Evolutionary conservation across 1,140 invertebrate genomes (phyloP).

Genomic region (Stegodyphus mimosarum): DNA sequence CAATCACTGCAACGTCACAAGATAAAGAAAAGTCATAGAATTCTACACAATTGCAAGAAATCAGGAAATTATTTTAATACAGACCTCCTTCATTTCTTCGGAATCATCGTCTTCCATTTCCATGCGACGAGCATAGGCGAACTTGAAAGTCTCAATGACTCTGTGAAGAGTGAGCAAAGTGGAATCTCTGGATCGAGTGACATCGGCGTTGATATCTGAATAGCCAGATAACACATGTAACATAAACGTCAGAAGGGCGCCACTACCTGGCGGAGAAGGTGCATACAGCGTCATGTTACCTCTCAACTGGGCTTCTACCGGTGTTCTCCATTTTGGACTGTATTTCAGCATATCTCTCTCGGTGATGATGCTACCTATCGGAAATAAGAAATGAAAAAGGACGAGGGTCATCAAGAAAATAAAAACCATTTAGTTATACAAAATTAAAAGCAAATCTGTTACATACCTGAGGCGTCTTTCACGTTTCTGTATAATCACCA

Average conservation of each 20-base stretch:
- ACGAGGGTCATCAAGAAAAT: too few species aligned
- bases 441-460: too few species aligned
- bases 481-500: too few species aligned
- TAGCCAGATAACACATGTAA: conserved; percentile 84
- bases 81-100: conserved; percentile 25
- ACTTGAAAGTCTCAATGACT: conserved; percentile 72
- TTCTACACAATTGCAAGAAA: too few species aligned
- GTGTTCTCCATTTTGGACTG: conserved; percentile 3
- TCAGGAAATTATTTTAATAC: neutral
- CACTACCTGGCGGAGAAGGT: conserved; percentile 77
- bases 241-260: conserved; percentile 82
- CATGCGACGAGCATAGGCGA: conserved; percentile 71
- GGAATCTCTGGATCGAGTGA: neutral
- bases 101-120: conserved; percentile 69
- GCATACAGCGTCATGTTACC: conserved; percentile 18
- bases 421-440: too few species aligned
- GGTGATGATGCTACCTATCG: conserved; percentile 65
- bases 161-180: conserved; percentile 65
- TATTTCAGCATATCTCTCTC: conserved; percentile 65
- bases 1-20: too few species aligned
- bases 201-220: neutral
- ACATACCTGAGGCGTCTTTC: too few species aligned
- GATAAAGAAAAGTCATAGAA: too few species aligned
- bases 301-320: neutral
- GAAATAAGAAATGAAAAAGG: neutral